A percentile compares a stretch with the other conserved stretches of the same genome.
Conservation (phyloP, 1,140 invertebrate genomes). For the Panulirus ornatus region DNA sequence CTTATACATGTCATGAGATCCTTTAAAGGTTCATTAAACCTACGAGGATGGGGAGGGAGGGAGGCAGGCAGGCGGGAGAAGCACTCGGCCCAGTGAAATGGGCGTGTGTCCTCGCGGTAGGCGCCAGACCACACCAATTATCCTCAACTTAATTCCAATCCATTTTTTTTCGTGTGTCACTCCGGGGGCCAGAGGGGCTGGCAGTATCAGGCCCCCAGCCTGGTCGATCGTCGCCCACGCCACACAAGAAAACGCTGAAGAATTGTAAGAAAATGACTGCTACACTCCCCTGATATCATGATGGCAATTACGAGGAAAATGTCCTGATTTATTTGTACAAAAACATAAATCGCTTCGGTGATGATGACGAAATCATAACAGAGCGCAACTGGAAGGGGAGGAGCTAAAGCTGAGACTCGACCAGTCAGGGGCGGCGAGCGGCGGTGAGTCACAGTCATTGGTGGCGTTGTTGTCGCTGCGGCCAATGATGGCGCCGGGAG, state of each 20-base stretch:
- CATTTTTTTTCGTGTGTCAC: too few relatives aligned
- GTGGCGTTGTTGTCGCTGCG: background rate
- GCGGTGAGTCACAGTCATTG: background rate
- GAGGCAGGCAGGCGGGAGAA: background rate
- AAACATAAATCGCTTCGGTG: background rate
- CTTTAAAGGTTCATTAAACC: background rate
- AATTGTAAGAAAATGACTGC: background rate
- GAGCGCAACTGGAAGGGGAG: conserved; percentile 18
- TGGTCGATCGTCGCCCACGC: background rate
- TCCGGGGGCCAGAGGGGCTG: too few relatives aligned
- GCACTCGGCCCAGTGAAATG: background rate
- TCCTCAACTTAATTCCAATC: background rate
- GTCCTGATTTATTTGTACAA: too few relatives aligned
- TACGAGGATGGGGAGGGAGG: background rate
- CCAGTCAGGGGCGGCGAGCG: background rate
- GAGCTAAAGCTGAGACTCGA: background rate
- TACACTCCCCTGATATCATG: background rate
- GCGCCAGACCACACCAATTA: background rate
- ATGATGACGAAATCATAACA: background rate
- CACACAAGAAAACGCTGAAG: too few relatives aligned
- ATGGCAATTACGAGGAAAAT: background rate
- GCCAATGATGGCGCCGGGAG: conserved; percentile 32
- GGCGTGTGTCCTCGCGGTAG: background rate
- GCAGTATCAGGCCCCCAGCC: background rate
- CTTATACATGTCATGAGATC: background rate